Percentiles rank a stretch among this genome's conserved stretches.
These are phyloP conservation scores for Mionectes olivaceus DNA, from an alignment of 2,797 vertebrate species.

Conservation along the genomic window DNA sequence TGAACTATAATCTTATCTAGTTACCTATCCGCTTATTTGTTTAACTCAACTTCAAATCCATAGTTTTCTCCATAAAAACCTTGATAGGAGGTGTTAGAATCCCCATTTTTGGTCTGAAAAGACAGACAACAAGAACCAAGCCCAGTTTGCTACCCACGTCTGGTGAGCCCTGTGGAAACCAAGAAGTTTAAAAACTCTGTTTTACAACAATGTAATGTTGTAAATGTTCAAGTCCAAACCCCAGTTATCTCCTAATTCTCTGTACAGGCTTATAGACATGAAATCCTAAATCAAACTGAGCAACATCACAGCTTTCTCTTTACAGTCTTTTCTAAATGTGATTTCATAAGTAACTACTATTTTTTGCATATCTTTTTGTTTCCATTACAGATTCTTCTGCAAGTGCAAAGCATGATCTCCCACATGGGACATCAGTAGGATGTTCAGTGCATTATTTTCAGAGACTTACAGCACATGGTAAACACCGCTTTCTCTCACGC, in stretches of 20 bases:
- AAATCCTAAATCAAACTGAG: neutral
- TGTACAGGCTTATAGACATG: neutral
- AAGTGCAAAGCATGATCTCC: neutral
- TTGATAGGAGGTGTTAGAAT: neutral
- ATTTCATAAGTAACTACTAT: neutral
- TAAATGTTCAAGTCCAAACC: neutral
- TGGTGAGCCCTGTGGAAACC: neutral
- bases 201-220: neutral
- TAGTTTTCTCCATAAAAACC: neutral
- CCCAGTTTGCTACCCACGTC: neutral
- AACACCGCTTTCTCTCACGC: neutral
- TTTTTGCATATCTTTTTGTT: neutral
- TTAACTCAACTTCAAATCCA: neutral
- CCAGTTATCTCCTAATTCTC: neutral
- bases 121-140: neutral
- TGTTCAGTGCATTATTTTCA: neutral
- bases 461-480: neutral
- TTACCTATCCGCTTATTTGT: neutral
- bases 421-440: fast-evolving
- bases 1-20: neutral
- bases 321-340: neutral
- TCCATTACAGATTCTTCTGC: neutral
- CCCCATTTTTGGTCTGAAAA: neutral
- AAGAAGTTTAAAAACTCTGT: neutral
- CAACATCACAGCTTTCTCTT: neutral